Base-by-base conservation (phyloP, 2,113 vertebrate genomes). In the Megaceryle torquata region DNA sequence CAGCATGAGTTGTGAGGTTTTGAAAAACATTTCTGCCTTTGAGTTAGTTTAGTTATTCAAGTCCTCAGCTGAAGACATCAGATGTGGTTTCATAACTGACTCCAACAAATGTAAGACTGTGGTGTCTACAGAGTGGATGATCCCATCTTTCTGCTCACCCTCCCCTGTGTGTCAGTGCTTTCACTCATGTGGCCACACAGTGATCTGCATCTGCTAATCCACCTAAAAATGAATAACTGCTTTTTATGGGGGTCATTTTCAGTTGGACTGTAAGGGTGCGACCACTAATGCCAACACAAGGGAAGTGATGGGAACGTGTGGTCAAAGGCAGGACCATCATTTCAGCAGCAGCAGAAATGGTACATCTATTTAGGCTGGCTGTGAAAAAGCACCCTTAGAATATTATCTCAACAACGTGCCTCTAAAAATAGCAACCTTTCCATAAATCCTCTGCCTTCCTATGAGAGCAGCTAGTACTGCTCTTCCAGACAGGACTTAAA, bases 141-240 rank as follows among this genome's bases (percentile, higher is more conserved):
- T 5, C 67, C 63, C 82, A 44, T n/a, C 48, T 19, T 69, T 50
- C 63, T 90, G 59, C 68, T 90, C 64, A 70, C 41, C 22, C 54
- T 63, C n/a, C 31, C 16, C 67, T 12, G 11, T 9, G 26, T 24
- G 20, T 53, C 71, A 31, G 37, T 21, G 75, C 54, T 83, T 31
- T 72, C 67, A 51, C 24, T 57, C 44, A 26, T 6, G n/a, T 41
- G 88, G 85, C 29, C 0, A 0, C 0, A 0, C 50, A 46, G 54
- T 29, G 76, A 81, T 67, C 35, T 74, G 28, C 31, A 77, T 13
- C 76, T 0, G 2, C 41, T 50, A 76, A 88, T 33, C 28, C 59
- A 83, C 33, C 41, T 56, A 86, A 80, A 80, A 74, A 93, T 18
- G 15, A 82, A 4, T 24, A 92, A 33, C 53, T 65, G 4, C 39